Base-by-base conservation (phyloP, 2,797 vertebrate genomes). In the Pipistrellus nathusii region DNA sequence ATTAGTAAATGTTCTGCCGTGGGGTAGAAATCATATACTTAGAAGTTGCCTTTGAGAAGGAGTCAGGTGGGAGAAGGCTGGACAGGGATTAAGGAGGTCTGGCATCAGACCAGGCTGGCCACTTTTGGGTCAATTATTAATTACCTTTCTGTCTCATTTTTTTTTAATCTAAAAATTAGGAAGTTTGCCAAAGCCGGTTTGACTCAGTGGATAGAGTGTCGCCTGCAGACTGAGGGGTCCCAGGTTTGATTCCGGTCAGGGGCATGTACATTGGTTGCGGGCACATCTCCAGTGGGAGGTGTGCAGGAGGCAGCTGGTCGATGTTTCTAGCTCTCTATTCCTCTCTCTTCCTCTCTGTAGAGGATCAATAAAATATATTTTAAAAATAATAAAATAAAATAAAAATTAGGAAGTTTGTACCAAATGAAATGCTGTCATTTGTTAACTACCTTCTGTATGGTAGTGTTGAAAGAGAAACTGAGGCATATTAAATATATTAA, bases 131-230 rank as follows among this genome's bases (percentile, higher is more conserved):
- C 17, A 55, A 12, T 77, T 23, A 77, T 62, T 17, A 41, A 77
- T 62, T 17, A 41, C 21, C n/a, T 80, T 17, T 81, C n/a, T 48
- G 68, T 71, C 30, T 80, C 17, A 64, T 64, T 73, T 73, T 5
- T 90, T 90, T 93, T 85, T 44, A 76, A 76, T 23, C 80, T 82
- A 51, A 84, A 88, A 76, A 72, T 64, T 59, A 57, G 78, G 4
- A 73, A 23, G 6, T 64, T 73, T 78, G 38, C 38, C 38, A 38
- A 38, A 38, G 38, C 38, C 5, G 38, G 38, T 38, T 38, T 38
- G 38, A 5, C 38, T 38, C 38, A 38, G 38, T 38, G 38, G 38
- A 38, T 38, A 38, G 38, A 38, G 38, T 5, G 38, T 38, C 38
- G 38, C 38, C 38, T 38, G 38, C 38, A 38, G 38, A 38, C 38